Evolutionary conservation across 2,797 vertebrate genomes (phyloP).

Genomic region (Phrynocephalus forsythii): DNA sequence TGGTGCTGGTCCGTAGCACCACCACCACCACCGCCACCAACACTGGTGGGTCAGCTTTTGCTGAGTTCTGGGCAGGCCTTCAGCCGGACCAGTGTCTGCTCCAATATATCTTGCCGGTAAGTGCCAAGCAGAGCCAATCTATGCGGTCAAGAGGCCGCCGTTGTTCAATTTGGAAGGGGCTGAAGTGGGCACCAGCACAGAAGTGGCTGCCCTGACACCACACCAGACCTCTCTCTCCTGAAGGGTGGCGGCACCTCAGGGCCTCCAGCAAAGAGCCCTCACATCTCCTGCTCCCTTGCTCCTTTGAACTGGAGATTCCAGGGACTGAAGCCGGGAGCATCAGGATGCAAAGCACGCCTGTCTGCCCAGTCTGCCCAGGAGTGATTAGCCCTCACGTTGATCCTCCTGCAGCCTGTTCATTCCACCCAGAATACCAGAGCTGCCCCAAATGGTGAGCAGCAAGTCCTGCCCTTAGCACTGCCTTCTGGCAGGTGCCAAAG

Average conservation of each 20-base stretch:
- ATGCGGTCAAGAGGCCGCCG: no score
- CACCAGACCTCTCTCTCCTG: neutral
- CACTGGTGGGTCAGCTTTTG: constrained; percentile 35
- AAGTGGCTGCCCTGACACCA: neutral
- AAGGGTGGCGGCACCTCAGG: neutral
- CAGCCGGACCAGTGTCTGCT: constrained; percentile 64
- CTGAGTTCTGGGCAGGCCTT: constrained; percentile 72
- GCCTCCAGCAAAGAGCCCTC: neutral
- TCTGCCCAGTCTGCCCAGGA: neutral
- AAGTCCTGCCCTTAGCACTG: neutral
- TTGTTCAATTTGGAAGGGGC: no score
- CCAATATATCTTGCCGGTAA: constrained; percentile 67
- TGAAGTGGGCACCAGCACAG: neutral
- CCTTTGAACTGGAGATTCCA: neutral
- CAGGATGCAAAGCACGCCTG: neutral
- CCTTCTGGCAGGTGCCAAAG: neutral
- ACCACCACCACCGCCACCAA: neutral
- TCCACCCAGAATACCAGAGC: neutral
- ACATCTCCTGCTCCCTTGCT: neutral
- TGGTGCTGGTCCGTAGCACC: constrained; percentile 78
- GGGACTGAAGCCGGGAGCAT: neutral
- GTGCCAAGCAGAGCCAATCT: neutral
- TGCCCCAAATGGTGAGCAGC: neutral
- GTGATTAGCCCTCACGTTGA: neutral
- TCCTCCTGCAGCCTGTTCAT: neutral